These are phyloP conservation scores for Dunckerocampus dactyliophorus DNA, from an alignment of 2,113 vertebrate species.

Conservation along the genomic window DNA sequence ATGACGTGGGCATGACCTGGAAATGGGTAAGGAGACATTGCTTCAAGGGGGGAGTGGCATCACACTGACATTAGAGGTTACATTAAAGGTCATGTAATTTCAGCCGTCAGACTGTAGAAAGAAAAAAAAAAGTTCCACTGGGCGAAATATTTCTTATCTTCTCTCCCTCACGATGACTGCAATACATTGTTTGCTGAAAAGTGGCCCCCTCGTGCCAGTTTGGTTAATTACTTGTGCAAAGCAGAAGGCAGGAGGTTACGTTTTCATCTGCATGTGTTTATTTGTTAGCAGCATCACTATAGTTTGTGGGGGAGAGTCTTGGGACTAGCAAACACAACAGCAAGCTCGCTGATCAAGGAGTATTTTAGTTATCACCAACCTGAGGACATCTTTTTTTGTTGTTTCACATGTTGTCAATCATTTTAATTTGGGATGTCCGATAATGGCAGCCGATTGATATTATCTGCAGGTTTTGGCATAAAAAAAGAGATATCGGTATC, in stretches of 20 bases:
- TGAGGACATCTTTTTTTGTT: too few species aligned
- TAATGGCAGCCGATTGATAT: too few species aligned
- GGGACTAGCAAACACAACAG: too few species aligned
- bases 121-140: not conserved
- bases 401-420: too few species aligned
- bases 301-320: too few species aligned
- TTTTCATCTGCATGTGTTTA: not conserved
- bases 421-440: too few species aligned
- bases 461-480: too few species aligned
- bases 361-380: too few species aligned
- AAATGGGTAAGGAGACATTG: conserved; percentile 23
- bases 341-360: too few species aligned
- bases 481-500: too few species aligned
- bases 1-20: not conserved
- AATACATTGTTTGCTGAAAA: conserved; percentile 12
- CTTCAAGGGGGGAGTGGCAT: conserved; percentile 11
- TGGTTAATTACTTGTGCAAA: conserved; percentile 27
- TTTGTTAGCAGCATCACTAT: too few species aligned
- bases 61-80: conserved; percentile 17
- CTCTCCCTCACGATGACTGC: not conserved
- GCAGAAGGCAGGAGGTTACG: not conserved
- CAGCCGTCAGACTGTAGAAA: conserved; percentile 16
- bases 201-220: conserved; percentile 14
- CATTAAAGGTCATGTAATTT: conserved; percentile 37
- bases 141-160: conserved; percentile 20